A percentile compares a stretch with the other conserved stretches of the same genome.
Conservation (phyloP, 2,888 invertebrate species). For the Dimorphilus gyrociliatus region DNA sequence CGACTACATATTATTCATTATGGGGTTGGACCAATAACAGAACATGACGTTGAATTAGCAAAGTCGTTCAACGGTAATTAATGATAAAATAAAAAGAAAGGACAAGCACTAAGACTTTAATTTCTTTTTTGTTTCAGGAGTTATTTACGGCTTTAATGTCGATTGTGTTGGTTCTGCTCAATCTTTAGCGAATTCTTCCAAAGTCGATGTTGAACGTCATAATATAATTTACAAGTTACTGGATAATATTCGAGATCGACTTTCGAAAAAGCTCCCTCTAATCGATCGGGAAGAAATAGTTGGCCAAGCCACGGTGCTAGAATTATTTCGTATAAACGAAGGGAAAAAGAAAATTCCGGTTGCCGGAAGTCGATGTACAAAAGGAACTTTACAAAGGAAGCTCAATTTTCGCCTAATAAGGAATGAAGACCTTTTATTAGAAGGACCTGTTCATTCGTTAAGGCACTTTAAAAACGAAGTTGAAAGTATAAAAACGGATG, state of each 20-base stretch:
- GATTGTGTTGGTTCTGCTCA: constrained; percentile 34
- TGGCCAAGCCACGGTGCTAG: constrained; percentile 68
- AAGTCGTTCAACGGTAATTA: constrained; percentile 48
- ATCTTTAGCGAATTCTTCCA: constrained; percentile 42
- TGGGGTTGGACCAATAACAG: constrained; percentile 70
- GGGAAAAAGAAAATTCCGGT: constrained; percentile 59
- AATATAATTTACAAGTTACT: constrained; percentile 86
- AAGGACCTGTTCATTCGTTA: constrained; percentile 61
- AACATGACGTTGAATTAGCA: constrained; percentile 66
- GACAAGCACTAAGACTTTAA: background rate
- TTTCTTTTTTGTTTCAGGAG: constrained; percentile 41
- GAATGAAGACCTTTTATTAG: constrained; percentile 46
- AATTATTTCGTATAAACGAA: constrained; percentile 54
- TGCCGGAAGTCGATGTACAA: constrained; percentile 69
- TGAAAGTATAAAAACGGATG: constrained; percentile 58
- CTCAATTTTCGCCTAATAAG: constrained; percentile 53
- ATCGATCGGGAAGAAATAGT: constrained; percentile 56
- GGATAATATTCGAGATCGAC: constrained; percentile 64
- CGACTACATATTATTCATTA: constrained; percentile 68
- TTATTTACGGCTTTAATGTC: constrained; percentile 78
- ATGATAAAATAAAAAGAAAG: constrained; percentile 3
- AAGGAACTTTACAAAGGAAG: constrained; percentile 55
- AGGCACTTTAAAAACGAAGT: constrained; percentile 77
- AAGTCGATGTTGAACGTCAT: constrained; percentile 50
- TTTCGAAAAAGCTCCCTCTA: constrained; percentile 54